Conservation (phyloP, 2,888 invertebrate genomes). For the Volucella bombylans region DNA sequence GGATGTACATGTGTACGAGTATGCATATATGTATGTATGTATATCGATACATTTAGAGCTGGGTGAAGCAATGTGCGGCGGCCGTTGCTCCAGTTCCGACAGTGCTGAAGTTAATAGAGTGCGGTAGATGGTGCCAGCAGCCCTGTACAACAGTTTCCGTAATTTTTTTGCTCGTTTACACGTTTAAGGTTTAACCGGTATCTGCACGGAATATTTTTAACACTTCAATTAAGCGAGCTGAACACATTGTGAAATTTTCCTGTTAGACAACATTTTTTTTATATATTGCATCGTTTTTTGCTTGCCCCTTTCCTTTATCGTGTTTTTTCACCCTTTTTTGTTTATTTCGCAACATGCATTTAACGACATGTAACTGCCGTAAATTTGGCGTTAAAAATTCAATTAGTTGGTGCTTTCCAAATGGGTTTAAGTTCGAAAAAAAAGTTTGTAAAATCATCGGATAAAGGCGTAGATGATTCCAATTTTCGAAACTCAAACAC, state of each 20-base stretch:
- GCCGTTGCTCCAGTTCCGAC: neutral
- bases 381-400: neutral
- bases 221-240: slow-evolving; percentile 22
- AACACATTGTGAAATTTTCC: slow-evolving; percentile 3
- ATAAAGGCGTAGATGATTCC: no score
- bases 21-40: no score
- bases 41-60: neutral
- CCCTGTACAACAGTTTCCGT: neutral
- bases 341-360: no score
- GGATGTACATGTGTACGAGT: no score
- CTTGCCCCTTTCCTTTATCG: neutral
- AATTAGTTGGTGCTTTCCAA: neutral
- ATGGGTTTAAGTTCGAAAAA: no score
- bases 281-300: neutral
- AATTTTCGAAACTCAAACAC: no score
- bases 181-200: neutral
- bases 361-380: neutral
- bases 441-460: no score
- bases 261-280: neutral
- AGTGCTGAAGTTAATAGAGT: neutral
- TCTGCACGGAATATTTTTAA: slow-evolving; percentile 15
- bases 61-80: neutral
- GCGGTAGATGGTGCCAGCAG: neutral
- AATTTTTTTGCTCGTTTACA: no score
- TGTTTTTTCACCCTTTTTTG: neutral